These are phyloP conservation scores for Bubo blakistoni DNA, from an alignment of 2,113 vertebrate genomes.

Conservation along the genomic window DNA sequence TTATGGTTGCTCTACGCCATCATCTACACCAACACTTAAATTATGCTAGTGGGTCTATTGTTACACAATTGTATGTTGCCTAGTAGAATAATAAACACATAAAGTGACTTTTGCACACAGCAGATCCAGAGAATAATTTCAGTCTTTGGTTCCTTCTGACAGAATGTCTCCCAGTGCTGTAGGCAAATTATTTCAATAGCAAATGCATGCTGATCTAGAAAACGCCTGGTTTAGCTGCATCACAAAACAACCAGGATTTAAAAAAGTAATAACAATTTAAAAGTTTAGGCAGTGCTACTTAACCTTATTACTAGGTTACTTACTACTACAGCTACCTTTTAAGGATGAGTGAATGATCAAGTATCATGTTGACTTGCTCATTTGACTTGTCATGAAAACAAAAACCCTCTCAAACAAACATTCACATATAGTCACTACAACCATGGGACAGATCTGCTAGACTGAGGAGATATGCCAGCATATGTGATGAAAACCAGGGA, in stretches of 20 bases:
- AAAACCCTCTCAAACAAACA: neutral
- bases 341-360: neutral
- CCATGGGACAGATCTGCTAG: neutral
- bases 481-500: neutral
- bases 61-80: neutral
- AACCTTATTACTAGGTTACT: neutral
- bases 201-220: neutral
- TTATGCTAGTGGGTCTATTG: neutral
- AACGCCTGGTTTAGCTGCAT: neutral
- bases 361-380: neutral
- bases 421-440: neutral
- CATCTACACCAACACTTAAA: neutral
- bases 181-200: neutral
- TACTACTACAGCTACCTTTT: neutral
- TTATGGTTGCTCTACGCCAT: neutral
- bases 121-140: neutral
- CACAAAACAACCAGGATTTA: neutral
- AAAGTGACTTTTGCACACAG: neutral
- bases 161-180: neutral
- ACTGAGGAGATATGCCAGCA: neutral
- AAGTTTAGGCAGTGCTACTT: neutral
- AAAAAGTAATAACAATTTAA: neutral
- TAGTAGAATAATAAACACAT: neutral
- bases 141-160: neutral
- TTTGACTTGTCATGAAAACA: neutral